phyloP scores from a whole-genome alignment of 2,888 invertebrate species.

The Scaptomyza flava region DNA sequence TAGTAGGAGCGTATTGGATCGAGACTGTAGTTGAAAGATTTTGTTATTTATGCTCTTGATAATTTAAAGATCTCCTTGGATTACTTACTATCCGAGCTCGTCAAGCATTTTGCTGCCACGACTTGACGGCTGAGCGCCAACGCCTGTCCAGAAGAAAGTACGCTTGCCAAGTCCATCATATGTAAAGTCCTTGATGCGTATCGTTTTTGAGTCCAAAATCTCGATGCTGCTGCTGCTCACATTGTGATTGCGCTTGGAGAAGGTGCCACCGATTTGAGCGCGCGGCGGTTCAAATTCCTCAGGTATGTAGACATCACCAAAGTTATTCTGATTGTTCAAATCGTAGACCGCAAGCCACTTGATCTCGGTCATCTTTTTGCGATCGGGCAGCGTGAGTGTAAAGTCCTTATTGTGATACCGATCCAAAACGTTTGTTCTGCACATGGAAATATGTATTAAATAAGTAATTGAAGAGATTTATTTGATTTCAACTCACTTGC shows the following conservation, averaged over 20 bases:
- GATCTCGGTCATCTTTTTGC: slow-evolving; percentile 93
- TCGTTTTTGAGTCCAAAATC: slow-evolving; percentile 92
- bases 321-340: slow-evolving; percentile 93
- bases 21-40: slow-evolving; percentile 86
- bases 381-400: slow-evolving; percentile 91
- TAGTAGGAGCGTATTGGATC: slow-evolving; percentile 91
- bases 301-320: slow-evolving; percentile 95
- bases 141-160: slow-evolving; percentile 94
- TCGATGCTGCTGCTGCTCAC: slow-evolving; percentile 90
- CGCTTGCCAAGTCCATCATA: slow-evolving; percentile 92
- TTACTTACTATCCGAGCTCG: slow-evolving; percentile 95
- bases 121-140: slow-evolving; percentile 93
- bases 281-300: slow-evolving; percentile 95
- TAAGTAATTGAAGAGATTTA: not conserved
- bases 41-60: not conserved
- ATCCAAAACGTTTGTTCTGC: slow-evolving; percentile 92
- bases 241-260: slow-evolving; percentile 87
- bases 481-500: slow-evolving; percentile 88
- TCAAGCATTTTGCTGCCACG: slow-evolving; percentile 94
- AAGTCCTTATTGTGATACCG: slow-evolving; percentile 95
- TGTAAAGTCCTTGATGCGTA: slow-evolving; percentile 90
- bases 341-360: slow-evolving; percentile 96
- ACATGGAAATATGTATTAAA: not conserved
- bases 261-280: slow-evolving; percentile 86
- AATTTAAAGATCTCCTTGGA: not conserved